These are phyloP conservation scores for Agriopis leucophaearia DNA, from an alignment of 2,888 invertebrate genomes.

Conservation along the genomic window DNA sequence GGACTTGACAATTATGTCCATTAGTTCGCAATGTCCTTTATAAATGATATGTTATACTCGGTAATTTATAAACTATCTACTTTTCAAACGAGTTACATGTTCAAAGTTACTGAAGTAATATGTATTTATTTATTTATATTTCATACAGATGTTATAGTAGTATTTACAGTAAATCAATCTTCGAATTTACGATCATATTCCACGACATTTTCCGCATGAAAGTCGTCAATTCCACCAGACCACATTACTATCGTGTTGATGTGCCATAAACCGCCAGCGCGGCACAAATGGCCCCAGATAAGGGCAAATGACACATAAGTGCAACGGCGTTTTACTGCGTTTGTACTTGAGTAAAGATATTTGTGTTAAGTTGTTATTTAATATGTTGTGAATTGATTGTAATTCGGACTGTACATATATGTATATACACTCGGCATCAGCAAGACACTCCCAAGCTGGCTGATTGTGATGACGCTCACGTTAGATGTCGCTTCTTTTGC, in stretches of 20 bases:
- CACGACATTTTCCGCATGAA: slow-evolving; percentile 30
- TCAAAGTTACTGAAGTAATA: no score
- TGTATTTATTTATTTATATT: no score
- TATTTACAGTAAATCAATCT: not conserved
- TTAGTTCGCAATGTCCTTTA: no score
- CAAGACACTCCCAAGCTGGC: no score
- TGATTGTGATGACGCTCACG: no score
- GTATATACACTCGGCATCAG: no score
- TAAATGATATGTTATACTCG: no score
- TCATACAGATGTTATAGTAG: not conserved
- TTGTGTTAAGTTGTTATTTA: slow-evolving; percentile 17
- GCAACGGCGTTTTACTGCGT: slow-evolving; percentile 32
- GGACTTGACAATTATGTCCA: no score
- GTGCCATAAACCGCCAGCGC: slow-evolving; percentile 60
- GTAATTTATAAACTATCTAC: no score
- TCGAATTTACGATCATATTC: slow-evolving; percentile 9
- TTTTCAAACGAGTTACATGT: no score
- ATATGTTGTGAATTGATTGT: slow-evolving; percentile 5
- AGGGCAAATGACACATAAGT: slow-evolving; percentile 52
- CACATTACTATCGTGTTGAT: slow-evolving; percentile 47
- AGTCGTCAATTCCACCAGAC: slow-evolving; percentile 42
- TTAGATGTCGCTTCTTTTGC: no score
- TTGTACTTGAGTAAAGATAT: not conserved
- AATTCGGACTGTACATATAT: not conserved
- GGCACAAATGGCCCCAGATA: slow-evolving; percentile 62